Conservation (phyloP, 2,888 invertebrate genomes). For the Oligia fasciuncula region DNA sequence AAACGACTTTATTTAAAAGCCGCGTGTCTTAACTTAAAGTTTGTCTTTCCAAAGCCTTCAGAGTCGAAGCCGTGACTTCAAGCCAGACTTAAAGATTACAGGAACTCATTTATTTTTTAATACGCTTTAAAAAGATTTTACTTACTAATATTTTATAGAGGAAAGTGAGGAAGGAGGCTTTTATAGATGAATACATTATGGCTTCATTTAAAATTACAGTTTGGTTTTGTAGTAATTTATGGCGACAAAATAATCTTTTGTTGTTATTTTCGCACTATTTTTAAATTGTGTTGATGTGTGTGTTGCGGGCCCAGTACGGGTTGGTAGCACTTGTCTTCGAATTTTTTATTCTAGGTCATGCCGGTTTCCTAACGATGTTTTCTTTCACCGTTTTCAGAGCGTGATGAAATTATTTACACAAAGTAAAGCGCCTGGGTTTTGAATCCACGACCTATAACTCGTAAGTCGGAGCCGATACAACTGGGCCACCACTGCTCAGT, state of each 20-base stretch:
- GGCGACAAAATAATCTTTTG: background rate
- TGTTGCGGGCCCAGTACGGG: no score
- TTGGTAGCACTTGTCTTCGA: no score
- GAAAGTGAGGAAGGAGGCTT: slow-evolving; percentile 25
- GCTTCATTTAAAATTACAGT: slow-evolving; percentile 50
- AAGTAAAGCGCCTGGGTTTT: no score
- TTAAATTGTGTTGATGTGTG: no score
- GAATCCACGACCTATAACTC: no score
- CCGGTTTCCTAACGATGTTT: no score
- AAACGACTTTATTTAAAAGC: slow-evolving; percentile 48
- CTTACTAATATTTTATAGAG: slow-evolving; percentile 45
- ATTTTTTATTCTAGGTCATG: no score
- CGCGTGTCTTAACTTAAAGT: slow-evolving; percentile 44
- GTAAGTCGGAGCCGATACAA: no score
- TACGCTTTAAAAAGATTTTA: slow-evolving; percentile 40
- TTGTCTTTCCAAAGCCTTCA: slow-evolving; percentile 53
- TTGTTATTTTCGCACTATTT: background rate
- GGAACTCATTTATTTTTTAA: slow-evolving; percentile 64
- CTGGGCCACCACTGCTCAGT: no score
- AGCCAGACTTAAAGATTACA: slow-evolving; percentile 52
- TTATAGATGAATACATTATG: slow-evolving; percentile 52
- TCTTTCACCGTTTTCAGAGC: no score
- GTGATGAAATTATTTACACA: no score
- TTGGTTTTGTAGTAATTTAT: background rate
- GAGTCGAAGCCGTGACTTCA: slow-evolving; percentile 55